These are phyloP conservation scores for Parapsyche elsis DNA, from an alignment of 1,140 invertebrate genomes.

Conservation along the genomic window DNA sequence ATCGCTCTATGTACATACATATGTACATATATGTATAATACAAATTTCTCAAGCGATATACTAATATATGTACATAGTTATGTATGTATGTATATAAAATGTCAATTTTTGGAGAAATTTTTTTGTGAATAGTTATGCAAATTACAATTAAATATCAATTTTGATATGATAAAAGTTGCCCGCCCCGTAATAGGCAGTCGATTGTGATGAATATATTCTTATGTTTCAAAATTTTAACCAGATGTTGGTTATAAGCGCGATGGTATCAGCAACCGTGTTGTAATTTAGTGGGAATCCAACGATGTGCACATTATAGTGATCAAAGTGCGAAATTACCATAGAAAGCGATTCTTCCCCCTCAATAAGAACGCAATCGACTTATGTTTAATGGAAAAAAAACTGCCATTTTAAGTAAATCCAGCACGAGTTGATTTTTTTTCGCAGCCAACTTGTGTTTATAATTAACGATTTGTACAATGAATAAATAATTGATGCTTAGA, in stretches of 20 bases:
- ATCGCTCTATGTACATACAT: neutral
- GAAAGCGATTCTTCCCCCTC: neutral
- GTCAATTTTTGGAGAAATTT: no score
- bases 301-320: slow-evolving; percentile 23
- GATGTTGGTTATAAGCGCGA: slow-evolving; percentile 7
- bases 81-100: no score
- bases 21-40: neutral
- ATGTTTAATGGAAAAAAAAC: no score
- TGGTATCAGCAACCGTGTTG: slow-evolving; percentile 1
- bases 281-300: neutral
- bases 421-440: no score
- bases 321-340: slow-evolving; percentile 24
- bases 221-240: slow-evolving; percentile 8
- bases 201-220: slow-evolving; percentile 6
- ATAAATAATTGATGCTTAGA: neutral
- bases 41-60: no score
- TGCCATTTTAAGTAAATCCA: no score
- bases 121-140: no score
- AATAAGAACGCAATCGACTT: no score
- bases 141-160: no score
- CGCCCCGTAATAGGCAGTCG: neutral
- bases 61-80: no score
- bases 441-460: no score
- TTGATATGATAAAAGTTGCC: no score
- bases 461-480: neutral